Percentiles rank a stretch among this genome's conserved stretches.
phyloP scores from a whole-genome alignment of 2,888 invertebrate species.

The Ophion slaviceki region DNA sequence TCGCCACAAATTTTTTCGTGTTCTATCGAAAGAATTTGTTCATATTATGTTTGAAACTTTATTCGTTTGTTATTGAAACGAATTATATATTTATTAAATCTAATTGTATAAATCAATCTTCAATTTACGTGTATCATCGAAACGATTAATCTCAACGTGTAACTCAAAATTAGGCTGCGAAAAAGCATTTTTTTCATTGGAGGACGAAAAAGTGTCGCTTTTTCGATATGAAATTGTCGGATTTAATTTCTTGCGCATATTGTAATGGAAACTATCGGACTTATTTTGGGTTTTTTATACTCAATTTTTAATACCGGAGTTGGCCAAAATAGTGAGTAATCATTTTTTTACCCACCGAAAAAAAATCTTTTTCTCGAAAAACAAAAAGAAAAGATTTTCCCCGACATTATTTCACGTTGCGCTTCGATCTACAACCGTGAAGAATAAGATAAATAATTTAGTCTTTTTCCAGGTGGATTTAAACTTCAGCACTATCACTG shows the following conservation, averaged over 20 bases:
- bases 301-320: no score
- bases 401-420: background rate
- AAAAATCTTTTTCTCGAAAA: background rate
- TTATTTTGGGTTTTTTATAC: no score
- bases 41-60: no score
- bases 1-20: no score
- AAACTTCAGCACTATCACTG: background rate
- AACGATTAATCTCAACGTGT: background rate
- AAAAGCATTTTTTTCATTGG: background rate
- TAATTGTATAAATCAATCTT: background rate
- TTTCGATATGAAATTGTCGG: background rate
- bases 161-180: background rate
- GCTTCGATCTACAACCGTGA: background rate
- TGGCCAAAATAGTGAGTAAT: no score
- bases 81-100: background rate
- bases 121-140: background rate
- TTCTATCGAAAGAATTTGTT: no score
- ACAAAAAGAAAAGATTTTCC: no score
- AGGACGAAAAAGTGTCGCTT: background rate
- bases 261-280: no score
- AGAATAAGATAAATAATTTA: background rate
- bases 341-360: background rate
- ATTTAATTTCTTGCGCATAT: background rate
- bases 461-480: background rate
- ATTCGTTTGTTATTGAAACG: background rate